Evolutionary conservation across 2,113 vertebrate species (phyloP).

Genomic region (Corythoichthys intestinalis): DNA sequence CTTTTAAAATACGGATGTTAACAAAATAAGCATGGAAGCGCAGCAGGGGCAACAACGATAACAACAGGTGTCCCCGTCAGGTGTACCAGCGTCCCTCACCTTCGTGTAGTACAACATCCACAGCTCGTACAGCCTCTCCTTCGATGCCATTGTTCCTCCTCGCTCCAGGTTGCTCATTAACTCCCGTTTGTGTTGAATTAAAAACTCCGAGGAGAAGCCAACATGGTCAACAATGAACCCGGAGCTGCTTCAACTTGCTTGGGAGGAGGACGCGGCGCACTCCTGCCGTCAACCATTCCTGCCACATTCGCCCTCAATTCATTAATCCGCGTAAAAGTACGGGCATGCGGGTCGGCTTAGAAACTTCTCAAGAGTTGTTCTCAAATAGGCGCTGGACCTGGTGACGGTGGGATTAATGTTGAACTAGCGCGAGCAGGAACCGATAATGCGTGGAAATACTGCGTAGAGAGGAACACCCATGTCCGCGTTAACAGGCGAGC

Average conservation of each 20-base stretch:
- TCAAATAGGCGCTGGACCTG: not conserved
- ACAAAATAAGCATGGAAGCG: not conserved
- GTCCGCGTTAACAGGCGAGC: slow-evolving; percentile 54
- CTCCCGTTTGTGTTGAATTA: slow-evolving; percentile 9
- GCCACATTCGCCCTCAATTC: slow-evolving; percentile 23
- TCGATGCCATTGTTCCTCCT: slow-evolving; percentile 82
- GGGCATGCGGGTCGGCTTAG: slow-evolving; percentile 12
- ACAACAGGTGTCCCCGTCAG: slow-evolving; percentile 66
- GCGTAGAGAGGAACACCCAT: slow-evolving; percentile 56
- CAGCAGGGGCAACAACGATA: slow-evolving; percentile 14
- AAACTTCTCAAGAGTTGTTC: slow-evolving; percentile 40
- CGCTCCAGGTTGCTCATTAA: slow-evolving; percentile 49
- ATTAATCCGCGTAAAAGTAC: slow-evolving; percentile 26
- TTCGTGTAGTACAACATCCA: slow-evolving; percentile 90
- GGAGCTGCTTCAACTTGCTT: slow-evolving; percentile 41
- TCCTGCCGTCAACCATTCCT: slow-evolving; percentile 54
- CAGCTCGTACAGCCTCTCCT: slow-evolving; percentile 84
- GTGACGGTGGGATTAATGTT: slow-evolving; percentile 29
- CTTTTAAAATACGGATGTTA: slow-evolving; percentile 15
- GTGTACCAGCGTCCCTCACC: slow-evolving; percentile 72
- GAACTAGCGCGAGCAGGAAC: slow-evolving; percentile 29
- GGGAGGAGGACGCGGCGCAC: slow-evolving; percentile 43
- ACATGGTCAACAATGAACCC: slow-evolving; percentile 5
- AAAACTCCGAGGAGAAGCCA: not conserved
- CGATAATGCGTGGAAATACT: slow-evolving; percentile 39